Evolutionary conservation across 1,140 invertebrate species (phyloP), one percentile per base, ranked within the genome.

Genomic region (Trinorchestia longiramus): DNA sequence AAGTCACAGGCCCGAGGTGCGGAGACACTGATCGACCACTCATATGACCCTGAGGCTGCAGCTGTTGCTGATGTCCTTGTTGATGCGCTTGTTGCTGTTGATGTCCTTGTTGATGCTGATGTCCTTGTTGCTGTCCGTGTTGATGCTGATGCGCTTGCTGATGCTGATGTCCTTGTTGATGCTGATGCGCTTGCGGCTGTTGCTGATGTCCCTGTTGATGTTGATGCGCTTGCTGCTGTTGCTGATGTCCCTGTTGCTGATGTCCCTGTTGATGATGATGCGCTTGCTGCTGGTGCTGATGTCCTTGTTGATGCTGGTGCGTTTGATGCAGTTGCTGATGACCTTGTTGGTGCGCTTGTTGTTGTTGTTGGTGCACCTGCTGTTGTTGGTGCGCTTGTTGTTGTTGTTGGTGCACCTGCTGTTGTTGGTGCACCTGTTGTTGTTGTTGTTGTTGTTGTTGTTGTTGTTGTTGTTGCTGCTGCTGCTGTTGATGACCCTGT

Each of bases 11-110:
- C 11, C 40, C 40, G 4, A 94, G 0, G 43, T 45, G 44, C 0
- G 92, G 92, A 4, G 92, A 94, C 36, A 47, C 44, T 43, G 92
- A 44, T 28, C 44, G 43, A 47, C 36, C 43, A 45, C 43, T 47
- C 19, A 40, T 15, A 95, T 95, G 97, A 97, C 62, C 97, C 95
- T 28, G 97, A 97, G 96, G 96, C 96, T 96, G 96, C 95, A 92
- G 96, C 96, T 96, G 8, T 47, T 94, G 62, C 36, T 87, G 87
- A 87, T 87, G 87, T 8, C 11, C 36, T 40, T 87, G 87, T 40
- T 87, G 36, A 17, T 87, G 87, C 11, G 4, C 41, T n/a, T 87
- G 87, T 87, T 87, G 87, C 87, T 87, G 36, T 87, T 87, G 87
- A 41, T 87, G 87, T 41, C 4, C 36, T 40, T 36, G 87, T 40